These are phyloP conservation scores for Dasyprocta punctata DNA, from an alignment of 2,113 vertebrate genomes.

Conservation along the genomic window DNA sequence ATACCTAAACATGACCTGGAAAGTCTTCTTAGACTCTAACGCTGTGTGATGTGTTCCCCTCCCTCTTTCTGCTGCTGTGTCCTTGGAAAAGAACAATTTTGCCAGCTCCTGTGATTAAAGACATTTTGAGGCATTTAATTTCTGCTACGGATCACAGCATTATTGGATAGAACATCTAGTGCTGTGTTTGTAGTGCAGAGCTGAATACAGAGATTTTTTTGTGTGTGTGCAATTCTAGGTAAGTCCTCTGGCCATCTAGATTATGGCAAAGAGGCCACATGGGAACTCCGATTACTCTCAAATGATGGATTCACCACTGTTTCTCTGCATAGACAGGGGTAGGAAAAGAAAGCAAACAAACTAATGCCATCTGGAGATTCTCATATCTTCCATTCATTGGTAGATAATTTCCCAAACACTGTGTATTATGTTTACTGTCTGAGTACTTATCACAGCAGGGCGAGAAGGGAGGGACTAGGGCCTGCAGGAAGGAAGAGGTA, in stretches of 20 bases:
- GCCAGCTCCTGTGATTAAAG: neutral
- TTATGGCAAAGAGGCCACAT: neutral
- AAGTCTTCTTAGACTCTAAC: neutral
- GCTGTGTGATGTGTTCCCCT: neutral
- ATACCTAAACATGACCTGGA: neutral
- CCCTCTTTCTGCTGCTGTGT: neutral
- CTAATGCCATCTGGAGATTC: neutral
- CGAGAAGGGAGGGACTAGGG: neutral
- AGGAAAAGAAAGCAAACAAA: neutral
- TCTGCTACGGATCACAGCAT: neutral
- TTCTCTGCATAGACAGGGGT: neutral
- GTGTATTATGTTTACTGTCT: neutral
- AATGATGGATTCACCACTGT: neutral
- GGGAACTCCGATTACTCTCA: neutral
- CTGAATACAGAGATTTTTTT: neutral
- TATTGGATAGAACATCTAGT: neutral
- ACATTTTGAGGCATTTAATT: slow-evolving; percentile 52
- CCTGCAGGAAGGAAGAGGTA: neutral
- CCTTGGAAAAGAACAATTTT: slow-evolving; percentile 4
- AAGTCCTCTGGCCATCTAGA: neutral
- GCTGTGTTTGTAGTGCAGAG: slow-evolving; percentile 5
- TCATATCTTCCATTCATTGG: neutral
- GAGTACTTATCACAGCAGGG: neutral
- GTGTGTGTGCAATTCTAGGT: neutral
- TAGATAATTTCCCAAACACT: neutral